These are phyloP conservation scores for Cylas formicarius DNA, from an alignment of 1,140 invertebrate species.

Conservation along the genomic window DNA sequence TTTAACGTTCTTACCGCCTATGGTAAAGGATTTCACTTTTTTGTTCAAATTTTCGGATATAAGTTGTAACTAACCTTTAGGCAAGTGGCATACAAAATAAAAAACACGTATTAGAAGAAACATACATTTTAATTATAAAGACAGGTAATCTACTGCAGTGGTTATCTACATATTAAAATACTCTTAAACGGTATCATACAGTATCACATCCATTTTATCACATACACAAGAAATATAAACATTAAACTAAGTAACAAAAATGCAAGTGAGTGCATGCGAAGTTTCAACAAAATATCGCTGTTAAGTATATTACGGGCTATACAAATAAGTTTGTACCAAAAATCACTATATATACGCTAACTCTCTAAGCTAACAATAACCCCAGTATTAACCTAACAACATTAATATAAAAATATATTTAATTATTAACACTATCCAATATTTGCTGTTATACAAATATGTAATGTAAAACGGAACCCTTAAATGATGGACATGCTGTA, in stretches of 20 bases:
- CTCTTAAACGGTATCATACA: conserved; percentile 27
- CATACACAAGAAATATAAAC: conserved; percentile 32
- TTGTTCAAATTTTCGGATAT: conserved; percentile 33
- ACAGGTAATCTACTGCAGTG: conserved; percentile 24
- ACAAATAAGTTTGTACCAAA: conserved; percentile 25
- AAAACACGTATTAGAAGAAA: conserved; percentile 10
- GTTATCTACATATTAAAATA: conserved; percentile 30
- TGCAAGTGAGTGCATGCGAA: conserved; percentile 25
- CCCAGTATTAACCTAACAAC: conserved; percentile 24
- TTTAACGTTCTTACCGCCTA: conserved; percentile 32
- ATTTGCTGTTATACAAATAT: conserved; percentile 6
- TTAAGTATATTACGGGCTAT: conserved; percentile 16
- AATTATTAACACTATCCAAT: conserved; percentile 24
- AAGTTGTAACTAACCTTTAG: background rate
- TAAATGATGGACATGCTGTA: conserved; percentile 6
- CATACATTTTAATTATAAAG: conserved; percentile 25
- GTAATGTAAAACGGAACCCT: conserved; percentile 1
- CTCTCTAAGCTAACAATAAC: conserved; percentile 18
- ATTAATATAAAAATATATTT: conserved; percentile 33
- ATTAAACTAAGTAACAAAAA: conserved; percentile 27
- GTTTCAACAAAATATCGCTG: conserved; percentile 16
- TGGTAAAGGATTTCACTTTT: conserved; percentile 37
- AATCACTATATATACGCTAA: conserved; percentile 20
- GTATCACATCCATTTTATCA: conserved; percentile 34
- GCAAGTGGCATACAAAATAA: background rate